Percentiles rank a stretch among this genome's conserved stretches.
Evolutionary conservation across 2,113 vertebrate genomes (phyloP).

Genomic region (Anas platyrhynchos): DNA sequence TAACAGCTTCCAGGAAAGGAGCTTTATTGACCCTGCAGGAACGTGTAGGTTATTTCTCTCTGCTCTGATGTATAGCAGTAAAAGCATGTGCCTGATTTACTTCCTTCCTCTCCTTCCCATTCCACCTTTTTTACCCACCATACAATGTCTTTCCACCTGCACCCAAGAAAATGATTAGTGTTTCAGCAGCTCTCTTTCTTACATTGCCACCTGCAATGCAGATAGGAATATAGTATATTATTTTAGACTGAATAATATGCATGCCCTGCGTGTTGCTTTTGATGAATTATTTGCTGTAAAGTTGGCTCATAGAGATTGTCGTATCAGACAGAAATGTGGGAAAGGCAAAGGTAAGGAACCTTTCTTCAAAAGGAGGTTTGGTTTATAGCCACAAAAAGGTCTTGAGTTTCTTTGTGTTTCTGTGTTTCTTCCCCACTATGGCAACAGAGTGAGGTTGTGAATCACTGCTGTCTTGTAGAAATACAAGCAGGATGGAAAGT

Average conservation of each 20-base stretch:
- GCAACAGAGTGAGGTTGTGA: neutral
- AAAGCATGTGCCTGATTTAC: neutral
- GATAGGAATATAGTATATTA: neutral
- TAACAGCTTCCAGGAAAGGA: neutral
- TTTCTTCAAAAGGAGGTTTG: neutral
- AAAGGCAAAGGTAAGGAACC: neutral
- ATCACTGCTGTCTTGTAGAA: neutral
- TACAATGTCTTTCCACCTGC: neutral
- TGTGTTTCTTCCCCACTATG: neutral
- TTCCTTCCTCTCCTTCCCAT: neutral
- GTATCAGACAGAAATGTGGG: neutral
- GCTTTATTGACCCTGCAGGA: neutral
- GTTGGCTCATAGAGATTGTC: neutral
- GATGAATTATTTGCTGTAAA: neutral
- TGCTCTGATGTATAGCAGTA: neutral
- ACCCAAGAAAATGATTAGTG: neutral
- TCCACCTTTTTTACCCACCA: neutral
- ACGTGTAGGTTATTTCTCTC: neutral
- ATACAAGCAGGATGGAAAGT: neutral
- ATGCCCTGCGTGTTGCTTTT: neutral
- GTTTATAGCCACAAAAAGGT: neutral
- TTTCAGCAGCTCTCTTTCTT: neutral
- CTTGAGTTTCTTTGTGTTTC: neutral
- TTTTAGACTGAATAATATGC: neutral
- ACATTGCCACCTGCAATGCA: neutral